Evolutionary conservation across 2,888 invertebrate genomes (phyloP), one percentile per base, ranked within the genome.

Genomic region (Diarsia rubi): DNA sequence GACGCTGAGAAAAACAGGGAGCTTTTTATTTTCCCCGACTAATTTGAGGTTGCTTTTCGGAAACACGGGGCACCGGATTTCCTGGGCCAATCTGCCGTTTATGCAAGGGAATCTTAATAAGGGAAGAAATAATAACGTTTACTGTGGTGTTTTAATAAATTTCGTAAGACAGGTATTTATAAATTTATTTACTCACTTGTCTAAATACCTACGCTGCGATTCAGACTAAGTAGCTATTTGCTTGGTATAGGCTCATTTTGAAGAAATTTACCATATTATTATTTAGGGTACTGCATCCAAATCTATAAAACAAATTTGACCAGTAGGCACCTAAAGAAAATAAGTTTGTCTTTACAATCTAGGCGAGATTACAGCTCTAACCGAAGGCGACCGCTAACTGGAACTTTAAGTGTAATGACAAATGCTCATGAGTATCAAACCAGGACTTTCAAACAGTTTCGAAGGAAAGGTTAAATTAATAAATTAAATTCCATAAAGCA

Each of bases 41-140:
- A 93, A 94, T 94, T 94, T 93, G 92, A 92, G 92, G 92, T 92
- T 90, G 90, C 89, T 91, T 88, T 91, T 90, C 88, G 89, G 87
- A 89, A 89, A 85, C 78, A 75, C 84, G 78, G 75, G 78, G 74
- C 87, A 76, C 84, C 87, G 87, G 89, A 89, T 90, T 90, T 90
- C 90, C 87, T 83, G 84, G 84, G 84, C 86, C 88, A 87, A 84
- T 87, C 78, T 85, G 78, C 86, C 82, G 75, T 82, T 88, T 86
- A 78, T 68, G 71, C 62, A 65, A 87, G 83, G 82, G 85, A 86
- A 86, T 83, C 84, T 85, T 81, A 80, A 89, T 79, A 84, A 75
- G 73, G 65, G 62, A 75, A 57, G 67, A 65, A 75, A 76, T 84
- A 78, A 86, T 69, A 70, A 86, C 87, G 86, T 79, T 88, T 84